Evolutionary conservation across 37 sponge, comb jelly and placozoan genomes (phyloP).

Genomic region (Geodia barretti): DNA sequence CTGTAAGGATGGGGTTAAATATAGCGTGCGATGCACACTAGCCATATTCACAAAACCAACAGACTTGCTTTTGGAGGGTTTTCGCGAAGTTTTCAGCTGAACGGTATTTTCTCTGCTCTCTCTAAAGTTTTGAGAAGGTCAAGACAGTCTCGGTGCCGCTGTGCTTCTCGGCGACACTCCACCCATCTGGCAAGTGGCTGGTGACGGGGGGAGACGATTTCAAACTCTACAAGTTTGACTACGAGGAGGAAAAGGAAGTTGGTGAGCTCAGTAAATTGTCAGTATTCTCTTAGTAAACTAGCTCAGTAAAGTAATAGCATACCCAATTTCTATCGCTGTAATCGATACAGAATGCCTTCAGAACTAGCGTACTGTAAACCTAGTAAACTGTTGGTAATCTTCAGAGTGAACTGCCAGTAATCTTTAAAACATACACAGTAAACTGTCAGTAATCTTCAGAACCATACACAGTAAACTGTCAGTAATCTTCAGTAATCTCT

Average conservation of each 20-base stretch:
- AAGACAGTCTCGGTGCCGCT: conserved; percentile 48
- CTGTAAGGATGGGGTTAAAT: too few relatives aligned
- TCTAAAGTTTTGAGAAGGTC: conserved; percentile 50
- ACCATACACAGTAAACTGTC: neutral
- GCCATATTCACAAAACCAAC: too few relatives aligned
- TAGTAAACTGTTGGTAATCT: neutral
- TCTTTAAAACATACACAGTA: neutral
- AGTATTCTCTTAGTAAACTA: neutral
- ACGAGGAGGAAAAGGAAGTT: conserved; percentile 72
- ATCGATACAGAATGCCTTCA: too few relatives aligned
- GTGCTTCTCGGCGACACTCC: conserved; percentile 73
- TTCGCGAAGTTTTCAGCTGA: too few relatives aligned
- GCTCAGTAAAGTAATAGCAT: neutral
- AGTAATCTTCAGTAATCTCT: neutral
- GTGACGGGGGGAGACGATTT: conserved; percentile 96
- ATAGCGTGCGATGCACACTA: too few relatives aligned
- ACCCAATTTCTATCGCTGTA: too few relatives aligned
- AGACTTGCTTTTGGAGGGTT: too few relatives aligned
- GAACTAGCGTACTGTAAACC: too few relatives aligned
- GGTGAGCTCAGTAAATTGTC: conserved; percentile 38
- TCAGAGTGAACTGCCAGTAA: too few relatives aligned
- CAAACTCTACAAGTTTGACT: conserved; percentile 84
- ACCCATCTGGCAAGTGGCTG: conserved; percentile 58
- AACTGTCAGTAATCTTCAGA: neutral
- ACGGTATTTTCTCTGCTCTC: too few relatives aligned